Base-by-base conservation (phyloP, 2,113 vertebrate species). In the Austrofundulus limnaeus region DNA sequence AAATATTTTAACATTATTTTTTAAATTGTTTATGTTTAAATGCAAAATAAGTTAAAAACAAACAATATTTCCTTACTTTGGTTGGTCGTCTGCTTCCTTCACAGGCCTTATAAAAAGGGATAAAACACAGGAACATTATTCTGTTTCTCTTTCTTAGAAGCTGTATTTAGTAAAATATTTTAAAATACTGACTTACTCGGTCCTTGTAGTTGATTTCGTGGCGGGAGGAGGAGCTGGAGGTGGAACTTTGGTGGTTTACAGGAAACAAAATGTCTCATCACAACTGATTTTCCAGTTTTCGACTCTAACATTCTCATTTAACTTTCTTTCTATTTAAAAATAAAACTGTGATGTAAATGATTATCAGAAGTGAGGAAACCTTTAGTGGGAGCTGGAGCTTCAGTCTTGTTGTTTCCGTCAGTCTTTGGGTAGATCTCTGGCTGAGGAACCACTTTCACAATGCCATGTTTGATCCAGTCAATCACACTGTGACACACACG, bases 371-470 rank as follows among this genome's bases (percentile, higher is more conserved):
- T 23, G 19, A 15, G 14, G 47, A 8, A 49, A 83, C 85, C 83
- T 85, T 69, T 61, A 7, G 42, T 0, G 1, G 53, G 0, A 41
- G 61, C 39, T 0, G 65, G 17, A 47, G 73, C 51, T 28, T 82
- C 84, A 16, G 68, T 49, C 25, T 72, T 80, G 25, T 42, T 21
- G 0, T 14, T 34, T 53, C 17, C 16, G 0, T 85, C 82, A 0
- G 57, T 23, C 64, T 84, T 82, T 39, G 78, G 38, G 12, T 21
- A 62, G 4, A 38, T 31, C 74, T 82, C 85, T 4, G 91, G 92
- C 48, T 91, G 89, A 20, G 92, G 92, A 37, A 93, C 78, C 39
- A 92, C 81, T 66, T 88, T 92, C 78, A 87, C 91, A 0, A 93
- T 75, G 0, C 88, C 85, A 0, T 88, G 85, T 62, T 91, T 93